Evolutionary conservation across 2,888 invertebrate species (phyloP).

Genomic region (Esperia sulphurella): DNA sequence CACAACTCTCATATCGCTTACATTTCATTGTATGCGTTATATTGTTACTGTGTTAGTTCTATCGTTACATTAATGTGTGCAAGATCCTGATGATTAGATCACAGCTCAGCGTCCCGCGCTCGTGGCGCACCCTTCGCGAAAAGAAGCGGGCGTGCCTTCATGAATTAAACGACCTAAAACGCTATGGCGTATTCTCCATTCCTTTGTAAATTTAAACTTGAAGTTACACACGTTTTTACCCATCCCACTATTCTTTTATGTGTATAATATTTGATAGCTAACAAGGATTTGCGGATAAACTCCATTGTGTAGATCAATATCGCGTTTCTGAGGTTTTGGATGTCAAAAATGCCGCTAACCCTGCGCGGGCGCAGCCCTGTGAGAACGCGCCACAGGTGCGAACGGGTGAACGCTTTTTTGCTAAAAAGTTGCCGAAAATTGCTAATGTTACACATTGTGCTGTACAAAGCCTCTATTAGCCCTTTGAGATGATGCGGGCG

Average conservation of each 20-base stretch:
- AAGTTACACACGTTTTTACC: too few species aligned
- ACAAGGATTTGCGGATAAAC: conserved; percentile 39
- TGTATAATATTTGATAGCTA: conserved; percentile 14
- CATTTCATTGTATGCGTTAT: too few species aligned
- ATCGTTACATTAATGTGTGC: too few species aligned
- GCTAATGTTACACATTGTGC: conserved; percentile 41
- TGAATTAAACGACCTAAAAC: too few species aligned
- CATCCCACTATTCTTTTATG: conserved; percentile 11
- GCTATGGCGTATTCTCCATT: too few species aligned
- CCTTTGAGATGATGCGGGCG: conserved; percentile 42
- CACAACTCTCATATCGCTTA: too few species aligned
- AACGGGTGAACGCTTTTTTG: conserved; percentile 49
- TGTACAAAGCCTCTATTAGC: conserved; percentile 32
- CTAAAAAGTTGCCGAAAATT: conserved; percentile 12
- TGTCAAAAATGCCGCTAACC: conserved; percentile 56
- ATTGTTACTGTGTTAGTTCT: too few species aligned
- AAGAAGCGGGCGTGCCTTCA: too few species aligned
- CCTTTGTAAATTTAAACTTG: too few species aligned
- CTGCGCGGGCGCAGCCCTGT: conserved; percentile 28
- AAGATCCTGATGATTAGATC: too few species aligned
- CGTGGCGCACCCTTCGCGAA: too few species aligned
- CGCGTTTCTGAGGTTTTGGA: conserved; percentile 48
- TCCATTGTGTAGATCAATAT: conserved; percentile 46
- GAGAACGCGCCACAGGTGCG: conserved; percentile 51
- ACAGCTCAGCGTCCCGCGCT: too few species aligned